phyloP scores from a whole-genome alignment of 1,140 invertebrate species.

The Antheraea pernyi region DNA sequence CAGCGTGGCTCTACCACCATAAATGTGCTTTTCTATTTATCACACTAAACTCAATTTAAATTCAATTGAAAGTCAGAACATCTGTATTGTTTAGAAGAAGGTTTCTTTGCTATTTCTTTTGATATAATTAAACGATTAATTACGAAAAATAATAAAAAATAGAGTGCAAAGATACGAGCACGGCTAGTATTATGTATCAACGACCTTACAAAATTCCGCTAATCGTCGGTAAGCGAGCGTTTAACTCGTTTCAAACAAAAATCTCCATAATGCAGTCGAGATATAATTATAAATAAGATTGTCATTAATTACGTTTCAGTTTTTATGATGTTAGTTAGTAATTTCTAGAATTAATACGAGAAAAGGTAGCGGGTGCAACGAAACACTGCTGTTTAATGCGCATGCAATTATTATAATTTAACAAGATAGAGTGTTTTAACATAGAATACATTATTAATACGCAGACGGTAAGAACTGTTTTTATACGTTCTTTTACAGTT shows the following conservation, averaged over 20 bases:
- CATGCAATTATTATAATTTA: constrained; percentile 53
- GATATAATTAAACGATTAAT: too few species aligned
- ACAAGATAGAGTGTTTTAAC: constrained; percentile 31
- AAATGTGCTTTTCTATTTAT: too few species aligned
- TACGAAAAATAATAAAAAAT: too few species aligned
- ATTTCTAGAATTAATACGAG: constrained; percentile 57
- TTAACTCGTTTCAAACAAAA: background rate
- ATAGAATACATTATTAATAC: constrained; percentile 3
- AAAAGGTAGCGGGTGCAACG: constrained; percentile 34
- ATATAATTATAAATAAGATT: constrained; percentile 74
- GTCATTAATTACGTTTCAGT: constrained; percentile 61
- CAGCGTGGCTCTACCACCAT: too few species aligned
- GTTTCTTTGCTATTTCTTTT: too few species aligned
- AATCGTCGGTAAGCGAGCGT: background rate
- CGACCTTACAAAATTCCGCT: too few species aligned
- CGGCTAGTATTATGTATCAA: too few species aligned
- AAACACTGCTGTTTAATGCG: too few species aligned
- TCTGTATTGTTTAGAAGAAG: too few species aligned
- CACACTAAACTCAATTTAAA: too few species aligned
- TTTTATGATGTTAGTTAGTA: constrained; percentile 60
- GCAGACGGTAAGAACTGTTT: background rate
- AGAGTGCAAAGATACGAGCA: too few species aligned
- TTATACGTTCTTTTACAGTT: background rate
- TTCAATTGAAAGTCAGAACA: too few species aligned
- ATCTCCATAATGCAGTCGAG: background rate